Conservation (phyloP, 2,113 vertebrate genomes). For the Podarcis muralis region DNA sequence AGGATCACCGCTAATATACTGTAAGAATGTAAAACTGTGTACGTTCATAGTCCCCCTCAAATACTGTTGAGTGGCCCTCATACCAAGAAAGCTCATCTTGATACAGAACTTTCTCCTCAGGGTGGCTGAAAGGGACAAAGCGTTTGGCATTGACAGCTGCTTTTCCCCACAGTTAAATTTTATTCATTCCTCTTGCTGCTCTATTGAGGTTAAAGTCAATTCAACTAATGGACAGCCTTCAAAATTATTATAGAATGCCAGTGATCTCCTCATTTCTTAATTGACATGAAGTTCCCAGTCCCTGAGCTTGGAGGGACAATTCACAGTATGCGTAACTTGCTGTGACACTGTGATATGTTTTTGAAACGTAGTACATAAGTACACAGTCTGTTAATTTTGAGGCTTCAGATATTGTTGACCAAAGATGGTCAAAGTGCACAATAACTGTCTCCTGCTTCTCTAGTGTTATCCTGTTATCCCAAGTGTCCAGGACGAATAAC, state of each 20-base stretch:
- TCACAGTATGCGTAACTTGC: not conserved
- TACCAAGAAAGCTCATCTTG: not conserved
- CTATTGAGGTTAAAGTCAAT: not conserved
- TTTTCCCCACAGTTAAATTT: not conserved
- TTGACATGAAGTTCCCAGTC: not conserved
- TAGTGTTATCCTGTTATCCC: not conserved
- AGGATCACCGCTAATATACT: not conserved
- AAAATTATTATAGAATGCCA: not conserved
- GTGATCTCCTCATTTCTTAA: not conserved
- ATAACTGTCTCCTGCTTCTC: not conserved
- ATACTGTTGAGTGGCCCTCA: not conserved
- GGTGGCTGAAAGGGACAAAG: not conserved
- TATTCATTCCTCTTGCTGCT: no score
- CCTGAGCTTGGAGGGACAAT: not conserved
- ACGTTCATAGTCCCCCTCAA: no score
- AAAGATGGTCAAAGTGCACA: not conserved
- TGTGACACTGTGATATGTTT: not conserved
- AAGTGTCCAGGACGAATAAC: not conserved
- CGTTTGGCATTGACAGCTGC: no score
- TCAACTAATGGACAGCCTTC: not conserved
- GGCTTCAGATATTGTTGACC: not conserved
- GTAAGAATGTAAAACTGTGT: not conserved
- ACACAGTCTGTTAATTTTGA: not conserved
- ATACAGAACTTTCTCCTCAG: not conserved
- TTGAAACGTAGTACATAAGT: not conserved